phyloP scores from a whole-genome alignment of 30 jellyfish, hydroid and myxozoan genomes.

The Cassiopea andromeda region DNA sequence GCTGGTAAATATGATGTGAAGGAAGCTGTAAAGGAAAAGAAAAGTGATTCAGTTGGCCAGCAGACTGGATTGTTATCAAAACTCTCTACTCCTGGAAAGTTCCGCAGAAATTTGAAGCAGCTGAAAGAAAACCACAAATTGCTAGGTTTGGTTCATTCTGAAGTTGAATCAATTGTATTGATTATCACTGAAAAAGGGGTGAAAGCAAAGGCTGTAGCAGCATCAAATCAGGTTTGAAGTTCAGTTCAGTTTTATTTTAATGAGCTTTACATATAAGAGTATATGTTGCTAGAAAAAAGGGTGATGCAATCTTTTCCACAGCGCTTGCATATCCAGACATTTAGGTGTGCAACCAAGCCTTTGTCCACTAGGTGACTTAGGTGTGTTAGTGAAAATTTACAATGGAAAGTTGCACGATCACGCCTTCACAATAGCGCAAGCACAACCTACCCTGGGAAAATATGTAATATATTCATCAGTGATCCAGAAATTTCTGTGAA shows the following conservation, averaged over 20 bases:
- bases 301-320: no score
- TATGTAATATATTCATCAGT: no score
- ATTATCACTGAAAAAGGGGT: not conserved
- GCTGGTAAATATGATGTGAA: conserved; percentile 77
- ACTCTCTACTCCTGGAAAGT: conserved; percentile 94
- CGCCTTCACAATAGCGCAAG: no score
- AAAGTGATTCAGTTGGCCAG: conserved; percentile 42
- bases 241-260: not conserved
- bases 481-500: no score
- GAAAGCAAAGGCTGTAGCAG: not conserved
- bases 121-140: conserved; percentile 46
- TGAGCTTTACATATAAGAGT: no score
- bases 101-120: conserved; percentile 82
- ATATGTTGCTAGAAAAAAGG: no score
- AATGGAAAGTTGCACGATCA: no score
- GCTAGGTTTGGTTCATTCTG: conserved; percentile 61
- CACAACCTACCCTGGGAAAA: no score
- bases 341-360: no score
- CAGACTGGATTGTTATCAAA: conserved; percentile 81
- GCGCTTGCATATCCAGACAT: no score
- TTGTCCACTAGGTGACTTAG: no score
- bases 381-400: no score
- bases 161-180: conserved; percentile 62
- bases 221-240: not conserved
- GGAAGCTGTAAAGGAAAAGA: conserved; percentile 81